Conservation (phyloP, 2,888 invertebrate genomes). For the Pachydiplax longipennis region DNA sequence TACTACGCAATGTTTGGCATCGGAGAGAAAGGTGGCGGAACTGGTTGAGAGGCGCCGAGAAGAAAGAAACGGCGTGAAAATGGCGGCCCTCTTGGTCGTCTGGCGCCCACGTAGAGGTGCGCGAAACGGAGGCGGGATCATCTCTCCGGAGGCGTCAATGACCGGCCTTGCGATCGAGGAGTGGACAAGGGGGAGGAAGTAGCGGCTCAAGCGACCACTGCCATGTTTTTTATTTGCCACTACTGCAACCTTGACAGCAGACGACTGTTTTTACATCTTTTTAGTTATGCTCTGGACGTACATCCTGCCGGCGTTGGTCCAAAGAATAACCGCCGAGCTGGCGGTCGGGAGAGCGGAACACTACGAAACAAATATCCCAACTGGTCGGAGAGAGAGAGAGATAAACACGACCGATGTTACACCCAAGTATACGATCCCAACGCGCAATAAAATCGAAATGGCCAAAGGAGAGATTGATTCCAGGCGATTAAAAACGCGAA, state of each 20-base stretch:
- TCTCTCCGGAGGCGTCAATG: background rate
- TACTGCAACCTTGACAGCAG: background rate
- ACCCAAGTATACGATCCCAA: too few species aligned
- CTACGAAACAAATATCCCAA: background rate
- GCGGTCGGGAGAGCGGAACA: background rate
- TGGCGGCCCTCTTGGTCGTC: too few species aligned
- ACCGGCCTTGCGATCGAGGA: slow-evolving; percentile 8
- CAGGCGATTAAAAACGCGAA: too few species aligned
- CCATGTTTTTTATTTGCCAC: background rate
- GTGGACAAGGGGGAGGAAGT: background rate
- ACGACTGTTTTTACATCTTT: background rate
- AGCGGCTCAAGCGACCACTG: background rate
- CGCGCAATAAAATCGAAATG: too few species aligned
- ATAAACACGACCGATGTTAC: too few species aligned
- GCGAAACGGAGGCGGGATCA: background rate
- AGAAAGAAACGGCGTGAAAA: too few species aligned
- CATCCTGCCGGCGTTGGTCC: background rate
- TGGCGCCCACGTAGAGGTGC: too few species aligned
- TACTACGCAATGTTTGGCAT: too few species aligned
- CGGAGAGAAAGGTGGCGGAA: too few species aligned
- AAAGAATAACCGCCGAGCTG: background rate
- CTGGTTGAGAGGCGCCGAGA: too few species aligned
- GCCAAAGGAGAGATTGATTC: too few species aligned
- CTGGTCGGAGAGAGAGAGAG: too few species aligned
- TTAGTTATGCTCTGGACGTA: slow-evolving; percentile 1